These are phyloP conservation scores for Syngnathus floridae DNA, from an alignment of 2,113 vertebrate species.

Conservation along the genomic window DNA sequence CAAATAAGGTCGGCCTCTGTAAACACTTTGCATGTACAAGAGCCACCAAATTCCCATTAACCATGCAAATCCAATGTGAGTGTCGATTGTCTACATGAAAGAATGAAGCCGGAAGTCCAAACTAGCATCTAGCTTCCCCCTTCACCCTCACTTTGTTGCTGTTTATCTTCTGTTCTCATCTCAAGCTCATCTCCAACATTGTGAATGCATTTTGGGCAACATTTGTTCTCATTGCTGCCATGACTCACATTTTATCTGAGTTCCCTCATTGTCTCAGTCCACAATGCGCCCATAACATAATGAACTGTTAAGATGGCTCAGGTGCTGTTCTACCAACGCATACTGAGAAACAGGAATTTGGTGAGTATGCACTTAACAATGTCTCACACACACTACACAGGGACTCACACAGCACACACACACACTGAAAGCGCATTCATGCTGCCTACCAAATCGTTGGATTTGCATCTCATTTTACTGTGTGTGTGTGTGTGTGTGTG, in stretches of 20 bases:
- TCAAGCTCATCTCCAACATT: conserved; percentile 63
- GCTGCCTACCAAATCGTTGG: conserved; percentile 81
- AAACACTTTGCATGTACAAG: conserved; percentile 79
- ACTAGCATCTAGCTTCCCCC: conserved; percentile 37
- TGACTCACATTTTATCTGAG: conserved; percentile 81
- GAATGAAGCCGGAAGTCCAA: conserved; percentile 79
- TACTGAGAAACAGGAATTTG: conserved; percentile 84
- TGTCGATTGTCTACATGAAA: conserved; percentile 78
- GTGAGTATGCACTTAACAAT: conserved; percentile 60
- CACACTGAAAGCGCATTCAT: conserved; percentile 65
- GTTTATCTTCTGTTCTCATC: conserved; percentile 6
- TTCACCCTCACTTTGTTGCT: conserved; percentile 25
- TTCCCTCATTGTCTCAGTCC: conserved; percentile 84
- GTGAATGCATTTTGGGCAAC: conserved; percentile 68
- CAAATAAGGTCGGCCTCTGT: conserved; percentile 7
- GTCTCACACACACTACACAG: conserved; percentile 20
- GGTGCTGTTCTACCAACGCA: conserved; percentile 83
- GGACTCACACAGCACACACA: conserved; percentile 33
- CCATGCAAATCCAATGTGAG: conserved; percentile 91
- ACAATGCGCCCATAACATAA: conserved; percentile 84
- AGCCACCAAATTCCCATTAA: conserved; percentile 82
- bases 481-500: not conserved
- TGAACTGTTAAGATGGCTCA: conserved; percentile 83
- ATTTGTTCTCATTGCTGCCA: conserved; percentile 77
- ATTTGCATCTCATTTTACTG: conserved; percentile 92